These are phyloP conservation scores for Scaptomyza flava DNA, from an alignment of 2,888 invertebrate species.

Conservation along the genomic window DNA sequence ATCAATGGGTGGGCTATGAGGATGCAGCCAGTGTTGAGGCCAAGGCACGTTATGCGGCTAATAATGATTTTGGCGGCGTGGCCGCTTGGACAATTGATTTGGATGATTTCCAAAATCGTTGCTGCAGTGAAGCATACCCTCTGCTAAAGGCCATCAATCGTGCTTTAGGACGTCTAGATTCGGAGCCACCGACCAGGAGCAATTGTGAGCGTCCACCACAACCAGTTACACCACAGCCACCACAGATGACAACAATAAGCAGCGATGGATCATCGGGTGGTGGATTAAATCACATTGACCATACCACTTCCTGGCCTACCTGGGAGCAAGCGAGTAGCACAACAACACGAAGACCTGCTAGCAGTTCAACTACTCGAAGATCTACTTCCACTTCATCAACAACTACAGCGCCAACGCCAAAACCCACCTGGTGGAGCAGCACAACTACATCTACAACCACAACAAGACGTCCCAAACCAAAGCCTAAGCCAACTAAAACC, in stretches of 20 bases:
- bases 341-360: slow-evolving; percentile 54
- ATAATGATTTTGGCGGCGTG: slow-evolving; percentile 91
- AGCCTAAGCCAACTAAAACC: slow-evolving; percentile 64
- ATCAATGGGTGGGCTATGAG: slow-evolving; percentile 97
- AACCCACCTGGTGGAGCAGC: slow-evolving; percentile 85
- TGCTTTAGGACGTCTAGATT: slow-evolving; percentile 88
- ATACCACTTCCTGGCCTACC: slow-evolving; percentile 78
- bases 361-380: slow-evolving; percentile 67
- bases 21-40: slow-evolving; percentile 90
- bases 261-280: slow-evolving; percentile 85
- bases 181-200: slow-evolving; percentile 85
- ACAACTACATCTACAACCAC: slow-evolving; percentile 41
- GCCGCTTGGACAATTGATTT: slow-evolving; percentile 95
- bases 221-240: slow-evolving; percentile 91
- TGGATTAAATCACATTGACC: slow-evolving; percentile 60
- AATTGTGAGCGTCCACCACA: slow-evolving; percentile 90
- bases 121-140: slow-evolving; percentile 92
- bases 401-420: slow-evolving; percentile 84
- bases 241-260: slow-evolving; percentile 89
- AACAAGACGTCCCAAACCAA: slow-evolving; percentile 69
- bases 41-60: slow-evolving; percentile 91
- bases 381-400: slow-evolving; percentile 28
- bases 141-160: slow-evolving; percentile 91
- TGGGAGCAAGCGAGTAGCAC: slow-evolving; percentile 70
- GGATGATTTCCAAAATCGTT: slow-evolving; percentile 94